Conservation (phyloP, 2,113 vertebrate genomes). For the Trachemys scripta region DNA sequence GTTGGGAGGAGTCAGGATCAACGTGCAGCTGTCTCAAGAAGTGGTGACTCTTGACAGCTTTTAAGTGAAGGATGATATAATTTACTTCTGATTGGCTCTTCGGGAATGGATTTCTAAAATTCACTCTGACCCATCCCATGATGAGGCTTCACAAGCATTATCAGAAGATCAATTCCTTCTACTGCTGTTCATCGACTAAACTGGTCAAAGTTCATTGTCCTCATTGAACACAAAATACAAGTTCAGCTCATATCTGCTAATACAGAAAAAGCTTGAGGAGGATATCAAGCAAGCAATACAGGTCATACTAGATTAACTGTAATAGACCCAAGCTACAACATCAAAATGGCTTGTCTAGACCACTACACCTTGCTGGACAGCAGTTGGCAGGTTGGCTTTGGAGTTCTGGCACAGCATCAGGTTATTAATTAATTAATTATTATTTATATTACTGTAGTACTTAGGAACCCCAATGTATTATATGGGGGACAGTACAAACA, state of each 20-base stretch:
- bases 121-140: neutral
- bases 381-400: neutral
- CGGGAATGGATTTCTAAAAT: neutral
- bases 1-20: accelerated
- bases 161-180: neutral
- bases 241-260: conserved; percentile 24
- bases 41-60: neutral
- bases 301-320: neutral
- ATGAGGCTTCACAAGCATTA: neutral
- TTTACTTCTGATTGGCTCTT: neutral
- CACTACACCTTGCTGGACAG: neutral
- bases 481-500: no score
- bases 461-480: no score
- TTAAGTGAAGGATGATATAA: neutral
- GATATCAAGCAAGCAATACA: neutral
- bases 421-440: no score
- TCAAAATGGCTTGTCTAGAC: neutral
- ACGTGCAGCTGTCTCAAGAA: accelerated
- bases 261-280: neutral
- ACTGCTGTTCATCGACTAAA: neutral
- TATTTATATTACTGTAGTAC: no score
- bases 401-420: neutral
- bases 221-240: neutral
- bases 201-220: neutral
- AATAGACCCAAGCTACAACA: no score